phyloP scores from a whole-genome alignment of 2,797 vertebrate genomes.

The Mormyrus proboscirostris region DNA sequence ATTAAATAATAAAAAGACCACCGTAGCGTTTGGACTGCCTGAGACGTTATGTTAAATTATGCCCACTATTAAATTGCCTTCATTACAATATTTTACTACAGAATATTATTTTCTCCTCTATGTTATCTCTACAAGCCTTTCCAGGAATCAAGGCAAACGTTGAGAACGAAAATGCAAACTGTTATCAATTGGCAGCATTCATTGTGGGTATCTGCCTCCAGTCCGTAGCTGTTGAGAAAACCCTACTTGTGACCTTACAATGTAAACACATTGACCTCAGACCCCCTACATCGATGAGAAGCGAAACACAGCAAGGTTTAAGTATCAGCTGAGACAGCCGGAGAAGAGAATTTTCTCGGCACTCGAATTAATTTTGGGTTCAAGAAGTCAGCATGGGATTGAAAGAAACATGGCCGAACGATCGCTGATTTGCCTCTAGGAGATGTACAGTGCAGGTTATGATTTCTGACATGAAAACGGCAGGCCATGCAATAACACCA shows the following conservation, averaged over 20 bases:
- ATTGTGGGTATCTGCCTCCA: background rate
- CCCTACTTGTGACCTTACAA: background rate
- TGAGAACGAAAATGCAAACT: background rate
- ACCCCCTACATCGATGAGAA: background rate
- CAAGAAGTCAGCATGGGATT: background rate
- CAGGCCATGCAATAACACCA: background rate
- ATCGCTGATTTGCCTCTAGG: background rate
- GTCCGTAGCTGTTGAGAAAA: background rate
- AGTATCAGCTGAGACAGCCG: background rate
- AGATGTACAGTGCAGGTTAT: background rate
- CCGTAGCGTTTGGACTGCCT: background rate
- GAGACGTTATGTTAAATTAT: constrained; percentile 6
- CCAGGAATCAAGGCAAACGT: background rate
- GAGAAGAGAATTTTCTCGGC: background rate
- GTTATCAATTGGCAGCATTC: background rate
- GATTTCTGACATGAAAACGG: background rate
- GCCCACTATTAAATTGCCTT: constrained; percentile 7
- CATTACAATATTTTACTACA: background rate
- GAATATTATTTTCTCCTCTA: background rate
- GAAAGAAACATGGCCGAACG: background rate
- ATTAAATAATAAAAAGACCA: constrained; percentile 12
- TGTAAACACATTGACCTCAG: background rate
- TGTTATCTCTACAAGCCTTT: constrained; percentile 13
- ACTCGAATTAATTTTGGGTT: background rate
- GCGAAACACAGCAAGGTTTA: background rate